Evolutionary conservation across 1,140 invertebrate species (phyloP).

Genomic region (Berghia stephanieae): DNA sequence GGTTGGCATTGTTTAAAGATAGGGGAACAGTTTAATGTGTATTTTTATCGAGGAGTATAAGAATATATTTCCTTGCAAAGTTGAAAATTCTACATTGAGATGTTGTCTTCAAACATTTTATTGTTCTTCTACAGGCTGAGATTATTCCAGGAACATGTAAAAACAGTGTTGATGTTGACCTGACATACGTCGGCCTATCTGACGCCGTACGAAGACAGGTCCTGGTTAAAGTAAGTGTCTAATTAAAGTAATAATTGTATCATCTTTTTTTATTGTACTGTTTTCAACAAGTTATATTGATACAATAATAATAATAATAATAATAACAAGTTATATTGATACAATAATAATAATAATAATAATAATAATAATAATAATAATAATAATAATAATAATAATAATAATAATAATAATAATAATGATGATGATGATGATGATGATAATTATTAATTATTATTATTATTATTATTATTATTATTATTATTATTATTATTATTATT

Average conservation of each 20-base stretch:
- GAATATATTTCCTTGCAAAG: no score
- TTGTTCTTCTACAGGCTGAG: conserved; percentile 41
- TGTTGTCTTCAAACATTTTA: neutral
- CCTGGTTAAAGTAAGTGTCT: conserved; percentile 48
- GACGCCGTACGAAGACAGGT: conserved; percentile 53
- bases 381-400: no score
- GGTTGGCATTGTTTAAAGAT: neutral
- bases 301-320: no score
- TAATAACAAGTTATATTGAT: no score
- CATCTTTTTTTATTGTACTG: conserved; percentile 1
- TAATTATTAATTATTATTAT: no score
- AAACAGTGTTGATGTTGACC: conserved; percentile 42
- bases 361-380: neutral
- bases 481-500: no score
- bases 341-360: neutral
- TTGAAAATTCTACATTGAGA: neutral
- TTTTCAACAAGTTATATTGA: neutral
- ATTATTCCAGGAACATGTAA: conserved; percentile 44
- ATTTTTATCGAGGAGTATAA: no score
- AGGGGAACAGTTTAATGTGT: neutral
- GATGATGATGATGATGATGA: no score
- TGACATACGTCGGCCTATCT: conserved; percentile 35
- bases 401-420: no score
- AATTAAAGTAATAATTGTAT: no score
- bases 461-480: no score